Conservation (phyloP, 2,888 invertebrate genomes). For the Ophioninae sp. region DNA sequence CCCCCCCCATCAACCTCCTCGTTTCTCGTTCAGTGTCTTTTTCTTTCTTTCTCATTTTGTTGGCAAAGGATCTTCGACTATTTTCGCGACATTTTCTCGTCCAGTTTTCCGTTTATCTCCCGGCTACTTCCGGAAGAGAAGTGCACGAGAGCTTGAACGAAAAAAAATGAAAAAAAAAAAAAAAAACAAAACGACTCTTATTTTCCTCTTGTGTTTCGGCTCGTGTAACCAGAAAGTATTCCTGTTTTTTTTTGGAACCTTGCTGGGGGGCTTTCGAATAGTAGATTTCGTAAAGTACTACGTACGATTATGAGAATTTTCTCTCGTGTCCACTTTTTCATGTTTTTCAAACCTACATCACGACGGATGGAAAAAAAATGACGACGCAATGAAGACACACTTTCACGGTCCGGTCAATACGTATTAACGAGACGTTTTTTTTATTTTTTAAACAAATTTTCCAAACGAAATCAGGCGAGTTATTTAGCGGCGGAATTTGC, state of each 20-base stretch:
- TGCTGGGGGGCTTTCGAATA: neutral
- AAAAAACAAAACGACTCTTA: neutral
- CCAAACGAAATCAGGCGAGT: neutral
- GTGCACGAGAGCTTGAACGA: neutral
- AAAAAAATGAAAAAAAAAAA: no score
- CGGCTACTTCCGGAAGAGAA: neutral
- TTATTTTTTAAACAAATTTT: neutral
- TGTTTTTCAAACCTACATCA: neutral
- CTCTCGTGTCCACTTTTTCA: neutral
- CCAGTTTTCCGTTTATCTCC: slow-evolving; percentile 27
- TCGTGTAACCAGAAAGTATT: slow-evolving; percentile 3
- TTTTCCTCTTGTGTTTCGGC: neutral
- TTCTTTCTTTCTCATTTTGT: slow-evolving; percentile 17
- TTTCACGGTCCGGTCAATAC: neutral
- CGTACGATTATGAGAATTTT: neutral
- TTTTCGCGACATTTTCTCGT: slow-evolving; percentile 32
- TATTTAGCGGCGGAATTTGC: no score
- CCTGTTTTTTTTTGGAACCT: neutral
- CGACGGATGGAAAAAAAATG: neutral
- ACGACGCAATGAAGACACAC: neutral
- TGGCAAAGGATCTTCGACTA: slow-evolving; percentile 42
- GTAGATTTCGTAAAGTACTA: neutral
- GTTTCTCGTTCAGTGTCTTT: neutral
- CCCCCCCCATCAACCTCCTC: neutral
- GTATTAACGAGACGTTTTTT: neutral